These are phyloP conservation scores for Drosophila ananassae DNA, from an alignment of 1,140 invertebrate species.

Conservation along the genomic window DNA sequence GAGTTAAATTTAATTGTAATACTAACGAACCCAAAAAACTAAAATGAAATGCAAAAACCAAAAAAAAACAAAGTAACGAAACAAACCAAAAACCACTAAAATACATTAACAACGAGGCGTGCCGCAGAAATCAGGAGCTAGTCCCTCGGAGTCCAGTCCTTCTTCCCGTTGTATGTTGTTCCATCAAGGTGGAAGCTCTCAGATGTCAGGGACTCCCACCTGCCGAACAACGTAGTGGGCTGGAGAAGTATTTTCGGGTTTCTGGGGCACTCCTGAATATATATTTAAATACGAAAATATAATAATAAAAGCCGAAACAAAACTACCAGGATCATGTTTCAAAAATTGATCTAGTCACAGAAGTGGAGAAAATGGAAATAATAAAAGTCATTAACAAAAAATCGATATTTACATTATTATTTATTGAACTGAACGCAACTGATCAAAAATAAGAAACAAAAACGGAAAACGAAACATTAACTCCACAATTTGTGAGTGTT, in stretches of 20 bases:
- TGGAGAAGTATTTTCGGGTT: not conserved
- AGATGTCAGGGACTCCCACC: too few relatives aligned
- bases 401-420: constrained; percentile 9
- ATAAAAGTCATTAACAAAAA: constrained; percentile 61
- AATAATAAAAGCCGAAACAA: constrained; percentile 19
- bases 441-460: not conserved
- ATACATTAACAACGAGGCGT: constrained; percentile 34
- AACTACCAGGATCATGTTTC: constrained; percentile 55
- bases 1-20: constrained; percentile 77
- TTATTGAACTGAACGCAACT: not conserved
- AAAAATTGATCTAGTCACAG: constrained; percentile 70
- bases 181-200: too few relatives aligned
- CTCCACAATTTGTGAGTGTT: not conserved
- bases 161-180: too few relatives aligned
- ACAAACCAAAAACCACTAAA: constrained; percentile 59
- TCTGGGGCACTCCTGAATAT: constrained; percentile 38
- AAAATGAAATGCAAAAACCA: constrained; percentile 1
- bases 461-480: not conserved
- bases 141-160: too few relatives aligned
- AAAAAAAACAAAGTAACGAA: constrained; percentile 3
- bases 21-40: constrained; percentile 42
- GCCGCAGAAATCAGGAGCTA: not conserved
- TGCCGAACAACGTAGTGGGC: too few relatives aligned
- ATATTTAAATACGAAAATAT: constrained; percentile 66
- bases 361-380: constrained; percentile 47